Base-by-base conservation (phyloP, 2,888 invertebrate genomes). In the Ernsta delagoae region DNA sequence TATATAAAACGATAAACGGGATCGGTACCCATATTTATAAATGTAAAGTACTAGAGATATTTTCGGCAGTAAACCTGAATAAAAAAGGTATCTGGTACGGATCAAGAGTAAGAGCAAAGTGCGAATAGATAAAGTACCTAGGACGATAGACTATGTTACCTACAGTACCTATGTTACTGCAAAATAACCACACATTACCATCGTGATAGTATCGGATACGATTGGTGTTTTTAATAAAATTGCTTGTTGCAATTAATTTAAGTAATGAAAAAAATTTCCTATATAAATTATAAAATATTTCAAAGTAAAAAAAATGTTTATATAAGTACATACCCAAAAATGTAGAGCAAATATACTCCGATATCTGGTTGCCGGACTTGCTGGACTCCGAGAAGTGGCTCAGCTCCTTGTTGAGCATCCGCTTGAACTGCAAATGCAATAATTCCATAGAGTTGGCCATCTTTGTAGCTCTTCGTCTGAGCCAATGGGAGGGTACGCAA, bases 361-460 rank as follows among this genome's bases (percentile, higher is more conserved):
- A 99, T 89, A 99, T 99, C 95, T 99, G 99, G 94, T 99, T 99
- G 84, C 99, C 99, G 79, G 99, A 99, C 94, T 98, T 98, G 94
- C 98, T 99, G 76, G 99, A 98, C 93, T 99, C 99, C 75, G 99
- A 99, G 94, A 99, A 99, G 93, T 99, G 99, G 86, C 98, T 98
- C 84, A 99, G 95, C 94, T 99, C 99, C 95, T 99, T 98, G 95
- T 99, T 99, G 92, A 99, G 96, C 99, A 99, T 99, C 89, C 99
- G 96, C 94, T 99, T 99, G 95, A 99, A 99, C 99, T 99, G 96
- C 79, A 89, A 88, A 78, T 87, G 91, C 83, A 92, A 91, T 76
- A 90, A 79, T 79, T 91, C 90, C 78, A 92, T 86, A 86, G 90
- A 91, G 76, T 89, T 84, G 67, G 91, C 88, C 88, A 93, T 89